These are phyloP conservation scores for Vimba vimba DNA, from an alignment of 2,113 vertebrate genomes.

Conservation along the genomic window DNA sequence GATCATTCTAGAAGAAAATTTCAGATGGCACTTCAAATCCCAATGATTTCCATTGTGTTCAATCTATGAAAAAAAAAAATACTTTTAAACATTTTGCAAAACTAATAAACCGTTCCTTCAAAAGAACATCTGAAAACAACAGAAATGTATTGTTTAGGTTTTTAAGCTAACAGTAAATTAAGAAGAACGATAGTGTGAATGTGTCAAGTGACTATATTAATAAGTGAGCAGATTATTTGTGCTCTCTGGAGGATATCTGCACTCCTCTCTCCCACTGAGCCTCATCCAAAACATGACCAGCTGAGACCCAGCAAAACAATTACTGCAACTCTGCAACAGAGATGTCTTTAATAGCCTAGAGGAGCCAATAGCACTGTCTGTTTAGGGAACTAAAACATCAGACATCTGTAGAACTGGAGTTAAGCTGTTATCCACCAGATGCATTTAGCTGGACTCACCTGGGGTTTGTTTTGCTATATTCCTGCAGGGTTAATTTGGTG, in stretches of 20 bases:
- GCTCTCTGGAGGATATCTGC: slow-evolving; percentile 60
- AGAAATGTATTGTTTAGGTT: not conserved
- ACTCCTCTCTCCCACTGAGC: slow-evolving; percentile 68
- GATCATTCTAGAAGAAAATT: no score
- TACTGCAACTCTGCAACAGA: slow-evolving; percentile 46
- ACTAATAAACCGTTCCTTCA: not conserved
- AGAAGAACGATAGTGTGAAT: not conserved
- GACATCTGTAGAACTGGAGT: slow-evolving; percentile 1
- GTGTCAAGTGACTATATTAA: slow-evolving; percentile 28
- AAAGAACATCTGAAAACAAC: not conserved
- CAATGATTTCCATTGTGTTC: not conserved
- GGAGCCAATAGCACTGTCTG: not conserved
- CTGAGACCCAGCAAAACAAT: slow-evolving; percentile 77
- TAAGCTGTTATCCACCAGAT: slow-evolving; percentile 19
- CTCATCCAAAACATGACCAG: slow-evolving; percentile 69
- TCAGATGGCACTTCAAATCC: not conserved
- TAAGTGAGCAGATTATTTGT: slow-evolving; percentile 46
- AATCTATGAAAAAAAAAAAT: not conserved
- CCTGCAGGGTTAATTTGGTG: slow-evolving; percentile 26
- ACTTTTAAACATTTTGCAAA: not conserved
- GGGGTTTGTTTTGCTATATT: slow-evolving; percentile 21
- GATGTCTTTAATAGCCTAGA: slow-evolving; percentile 1
- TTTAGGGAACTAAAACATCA: slow-evolving; percentile 12
- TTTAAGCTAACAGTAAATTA: not conserved
- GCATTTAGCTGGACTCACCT: slow-evolving; percentile 22